A percentile compares a stretch with the other conserved stretches of the same genome.
These are phyloP conservation scores for Hycleus cichorii DNA, from an alignment of 1,140 invertebrate species.

Conservation along the genomic window DNA sequence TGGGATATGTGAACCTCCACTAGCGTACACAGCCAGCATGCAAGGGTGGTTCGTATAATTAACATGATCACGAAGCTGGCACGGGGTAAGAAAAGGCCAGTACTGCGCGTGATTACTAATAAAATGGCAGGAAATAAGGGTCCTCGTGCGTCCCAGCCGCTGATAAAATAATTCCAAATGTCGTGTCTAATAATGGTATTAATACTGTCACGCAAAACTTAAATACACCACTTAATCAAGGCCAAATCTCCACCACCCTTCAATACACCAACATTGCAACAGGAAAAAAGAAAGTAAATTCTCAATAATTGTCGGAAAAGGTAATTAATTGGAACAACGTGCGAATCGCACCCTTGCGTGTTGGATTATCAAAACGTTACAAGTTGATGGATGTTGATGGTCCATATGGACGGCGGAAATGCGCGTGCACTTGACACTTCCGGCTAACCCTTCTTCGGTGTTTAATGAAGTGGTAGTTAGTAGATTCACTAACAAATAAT, in stretches of 20 bases:
- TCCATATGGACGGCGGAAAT: conserved; percentile 29
- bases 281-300: no score
- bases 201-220: conserved; percentile 27
- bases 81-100: conserved; percentile 39
- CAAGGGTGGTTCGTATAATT: conserved; percentile 39
- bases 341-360: conserved; percentile 12
- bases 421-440: conserved; percentile 38
- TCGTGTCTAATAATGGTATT: conserved; percentile 41
- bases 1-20: not conserved
- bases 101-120: conserved; percentile 41
- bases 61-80: conserved; percentile 40
- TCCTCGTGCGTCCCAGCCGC: conserved; percentile 39
- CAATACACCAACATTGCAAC: no score
- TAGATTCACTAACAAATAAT: conserved; percentile 3
- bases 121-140: conserved; percentile 42
- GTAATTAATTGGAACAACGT: not conserved
- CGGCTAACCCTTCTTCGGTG: conserved; percentile 31
- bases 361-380: conserved; percentile 2
- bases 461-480: conserved; percentile 22
- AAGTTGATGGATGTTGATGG: conserved; percentile 29
- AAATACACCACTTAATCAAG: conserved; percentile 35
- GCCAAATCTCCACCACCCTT: conserved; percentile 2
- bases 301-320: no score
- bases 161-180: conserved; percentile 43
- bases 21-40: conserved; percentile 19